phyloP scores from a whole-genome alignment of 2,797 vertebrate genomes.

The Tiaroga cobitis region DNA sequence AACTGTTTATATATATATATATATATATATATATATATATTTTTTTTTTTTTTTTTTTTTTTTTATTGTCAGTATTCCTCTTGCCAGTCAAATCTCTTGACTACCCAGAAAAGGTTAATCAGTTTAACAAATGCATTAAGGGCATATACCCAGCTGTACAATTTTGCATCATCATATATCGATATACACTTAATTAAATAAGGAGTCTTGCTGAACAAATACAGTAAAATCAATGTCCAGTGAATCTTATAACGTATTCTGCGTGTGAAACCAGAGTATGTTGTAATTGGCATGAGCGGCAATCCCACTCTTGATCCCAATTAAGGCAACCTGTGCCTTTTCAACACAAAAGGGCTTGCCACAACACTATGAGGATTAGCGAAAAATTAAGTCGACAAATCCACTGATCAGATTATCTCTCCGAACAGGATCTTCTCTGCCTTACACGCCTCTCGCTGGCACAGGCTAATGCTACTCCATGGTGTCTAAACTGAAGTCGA shows the following conservation, averaged over 20 bases:
- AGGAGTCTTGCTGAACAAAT: slow-evolving; percentile 2
- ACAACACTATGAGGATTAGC: slow-evolving; percentile 51
- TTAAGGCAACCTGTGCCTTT: slow-evolving; percentile 46
- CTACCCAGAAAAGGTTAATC: background rate
- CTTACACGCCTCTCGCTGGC: slow-evolving; percentile 31
- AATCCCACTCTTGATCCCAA: slow-evolving; percentile 49
- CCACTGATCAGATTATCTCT: slow-evolving; percentile 54
- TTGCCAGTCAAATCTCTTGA: slow-evolving; percentile 3
- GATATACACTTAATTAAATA: background rate
- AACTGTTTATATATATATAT: background rate
- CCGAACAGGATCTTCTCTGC: slow-evolving; percentile 37
- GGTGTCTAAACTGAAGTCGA: slow-evolving; percentile 42
- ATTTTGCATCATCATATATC: slow-evolving; percentile 6
- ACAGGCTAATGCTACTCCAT: slow-evolving; percentile 12
- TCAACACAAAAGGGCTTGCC: slow-evolving; percentile 40
- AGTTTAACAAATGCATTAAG: background rate
- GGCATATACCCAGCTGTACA: background rate
- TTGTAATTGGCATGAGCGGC: slow-evolving; percentile 5
- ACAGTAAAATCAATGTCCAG: slow-evolving; percentile 14
- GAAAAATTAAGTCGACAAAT: slow-evolving; percentile 57
- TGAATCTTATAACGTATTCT: slow-evolving; percentile 1
- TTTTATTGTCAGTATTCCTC: background rate
- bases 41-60: too few species aligned
- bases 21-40: too few species aligned
- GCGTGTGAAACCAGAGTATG: background rate